Evolutionary conservation across 1,140 invertebrate genomes (phyloP).

Genomic region (Zophobas morio): DNA sequence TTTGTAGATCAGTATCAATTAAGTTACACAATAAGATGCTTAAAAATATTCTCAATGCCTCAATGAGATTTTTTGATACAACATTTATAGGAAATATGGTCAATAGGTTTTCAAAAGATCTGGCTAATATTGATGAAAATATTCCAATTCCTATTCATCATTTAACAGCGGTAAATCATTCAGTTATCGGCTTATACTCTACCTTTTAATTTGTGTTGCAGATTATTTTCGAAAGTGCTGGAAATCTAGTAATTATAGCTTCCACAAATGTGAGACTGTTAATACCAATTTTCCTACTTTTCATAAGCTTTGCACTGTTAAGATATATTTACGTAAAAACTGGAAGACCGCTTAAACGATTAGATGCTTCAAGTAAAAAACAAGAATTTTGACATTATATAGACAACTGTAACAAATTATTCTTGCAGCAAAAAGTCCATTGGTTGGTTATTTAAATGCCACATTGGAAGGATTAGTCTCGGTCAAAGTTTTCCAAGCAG

Average conservation of each 20-base stretch:
- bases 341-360: neutral
- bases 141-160: constrained; percentile 72
- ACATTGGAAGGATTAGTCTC: constrained; percentile 83
- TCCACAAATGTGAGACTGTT: no score
- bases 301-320: no score
- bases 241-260: no score
- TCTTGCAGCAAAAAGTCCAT: constrained; percentile 69
- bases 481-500: constrained; percentile 86
- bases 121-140: constrained; percentile 77
- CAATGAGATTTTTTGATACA: constrained; percentile 79
- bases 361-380: constrained; percentile 40
- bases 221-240: no score
- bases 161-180: constrained; percentile 41
- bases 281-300: no score
- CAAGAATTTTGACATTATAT: constrained; percentile 58
- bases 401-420: constrained; percentile 39
- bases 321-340: constrained; percentile 8
- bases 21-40: constrained; percentile 79
- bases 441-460: constrained; percentile 78
- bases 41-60: constrained; percentile 72
- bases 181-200: no score
- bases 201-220: no score
- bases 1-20: constrained; percentile 75
- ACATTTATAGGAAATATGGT: constrained; percentile 70
- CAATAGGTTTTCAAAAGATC: constrained; percentile 77